phyloP scores from a whole-genome alignment of 2,797 vertebrate genomes.

The Geotrypetes seraphini region DNA sequence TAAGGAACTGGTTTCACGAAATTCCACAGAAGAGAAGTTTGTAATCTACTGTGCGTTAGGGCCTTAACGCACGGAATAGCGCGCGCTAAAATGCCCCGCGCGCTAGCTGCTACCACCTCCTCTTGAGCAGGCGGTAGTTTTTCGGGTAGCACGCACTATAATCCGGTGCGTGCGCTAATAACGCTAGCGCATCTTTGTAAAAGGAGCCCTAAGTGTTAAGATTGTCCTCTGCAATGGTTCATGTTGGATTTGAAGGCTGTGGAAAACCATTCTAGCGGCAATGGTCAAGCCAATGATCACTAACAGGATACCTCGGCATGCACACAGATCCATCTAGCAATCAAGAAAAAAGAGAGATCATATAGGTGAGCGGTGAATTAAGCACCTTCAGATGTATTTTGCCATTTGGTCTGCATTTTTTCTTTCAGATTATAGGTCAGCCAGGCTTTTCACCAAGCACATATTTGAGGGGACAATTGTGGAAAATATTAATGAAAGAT shows the following conservation, averaged over 20 bases:
- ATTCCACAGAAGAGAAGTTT: slow-evolving; percentile 43
- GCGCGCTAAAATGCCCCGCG: no score
- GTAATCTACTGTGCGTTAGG: slow-evolving; percentile 8
- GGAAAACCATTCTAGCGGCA: slow-evolving; percentile 2
- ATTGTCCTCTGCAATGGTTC: slow-evolving; percentile 11
- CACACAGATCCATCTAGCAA: slow-evolving; percentile 5
- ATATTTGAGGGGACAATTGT: not conserved
- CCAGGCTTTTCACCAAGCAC: slow-evolving; percentile 4
- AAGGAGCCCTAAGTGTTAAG: slow-evolving; percentile 9
- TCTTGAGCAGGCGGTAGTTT: no score
- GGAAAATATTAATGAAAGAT: not conserved
- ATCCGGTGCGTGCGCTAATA: no score
- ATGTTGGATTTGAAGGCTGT: not conserved
- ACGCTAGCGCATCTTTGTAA: no score
- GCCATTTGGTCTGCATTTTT: slow-evolving; percentile 4
- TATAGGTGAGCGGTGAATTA: slow-evolving; percentile 3
- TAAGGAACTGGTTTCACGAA: slow-evolving; percentile 74
- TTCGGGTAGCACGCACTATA: no score
- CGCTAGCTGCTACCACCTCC: no score
- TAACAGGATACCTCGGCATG: no score
- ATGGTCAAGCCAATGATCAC: no score
- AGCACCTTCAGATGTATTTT: not conserved
- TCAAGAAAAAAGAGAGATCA: slow-evolving; percentile 6
- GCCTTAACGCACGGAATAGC: no score
- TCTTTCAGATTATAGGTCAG: not conserved